Conservation (phyloP, 1,140 invertebrate species). For the Pseudomyrmex concolor region DNA sequence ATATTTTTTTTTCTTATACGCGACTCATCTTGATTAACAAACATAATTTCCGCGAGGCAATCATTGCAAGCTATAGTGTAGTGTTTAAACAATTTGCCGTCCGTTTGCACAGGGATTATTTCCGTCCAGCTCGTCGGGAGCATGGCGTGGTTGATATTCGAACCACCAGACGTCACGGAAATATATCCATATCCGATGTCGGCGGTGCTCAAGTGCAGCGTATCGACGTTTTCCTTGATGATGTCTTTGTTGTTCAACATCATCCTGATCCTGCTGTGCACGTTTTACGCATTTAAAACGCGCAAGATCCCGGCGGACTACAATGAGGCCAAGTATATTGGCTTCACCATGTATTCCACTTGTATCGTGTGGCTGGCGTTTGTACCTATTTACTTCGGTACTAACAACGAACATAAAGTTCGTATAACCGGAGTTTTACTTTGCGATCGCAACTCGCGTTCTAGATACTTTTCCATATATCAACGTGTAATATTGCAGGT, state of each 20-base stretch:
- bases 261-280: slow-evolving; percentile 90
- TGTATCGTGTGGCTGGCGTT: slow-evolving; percentile 92
- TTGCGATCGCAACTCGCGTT: not conserved
- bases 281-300: slow-evolving; percentile 91
- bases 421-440: slow-evolving; percentile 3
- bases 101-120: slow-evolving; percentile 85
- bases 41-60: not conserved
- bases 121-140: slow-evolving; percentile 87
- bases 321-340: slow-evolving; percentile 90
- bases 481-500: slow-evolving; percentile 85
- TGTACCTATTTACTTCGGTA: slow-evolving; percentile 90
- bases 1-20: too few species aligned
- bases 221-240: slow-evolving; percentile 89
- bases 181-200: slow-evolving; percentile 86
- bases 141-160: slow-evolving; percentile 89
- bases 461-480: slow-evolving; percentile 34
- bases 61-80: too few species aligned
- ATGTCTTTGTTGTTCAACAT: slow-evolving; percentile 92
- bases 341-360: slow-evolving; percentile 92
- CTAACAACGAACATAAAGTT: slow-evolving; percentile 88
- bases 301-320: slow-evolving; percentile 91
- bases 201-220: slow-evolving; percentile 89
- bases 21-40: too few species aligned
- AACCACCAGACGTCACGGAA: slow-evolving; percentile 87
- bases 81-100: not conserved